Base-by-base conservation (phyloP, 2,888 invertebrate genomes). In the Ellobium chinense region DNA sequence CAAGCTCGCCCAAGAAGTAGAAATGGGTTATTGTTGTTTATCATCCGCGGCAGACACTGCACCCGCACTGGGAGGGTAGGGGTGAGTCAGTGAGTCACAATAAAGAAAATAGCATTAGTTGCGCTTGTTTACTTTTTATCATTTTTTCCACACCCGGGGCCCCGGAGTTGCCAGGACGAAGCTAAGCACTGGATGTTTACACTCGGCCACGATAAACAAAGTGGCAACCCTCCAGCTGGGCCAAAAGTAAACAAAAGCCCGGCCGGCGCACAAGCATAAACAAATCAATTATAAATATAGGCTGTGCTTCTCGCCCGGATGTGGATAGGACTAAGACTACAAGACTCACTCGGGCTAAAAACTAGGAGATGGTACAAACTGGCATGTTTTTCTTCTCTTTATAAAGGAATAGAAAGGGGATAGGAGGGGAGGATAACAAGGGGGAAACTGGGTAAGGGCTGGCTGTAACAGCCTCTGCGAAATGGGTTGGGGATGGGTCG, bases 171-270 rank as follows among this genome's bases (percentile, higher is more conserved):
- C 72, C 73, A 65, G 66, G 78, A 31, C 46, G 37, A 72, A 72
- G 72, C 65, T 29, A 72, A 79, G 78, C 78, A 72, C 72, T 63
- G 56, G 37, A 36, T 79, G 78, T 79, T 79, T 79, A 79, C 78
- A 72, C 69, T 69, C 34, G 72, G 34, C 72, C 58, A 37, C 34
- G 72, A 72, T 78, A 78, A 78, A 78, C 78, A 78, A 72, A 78
- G 78, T 72, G 78, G 78, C 78, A 78, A 78, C 68, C 60, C 54
- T 65, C 77, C 77, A 77, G 77, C 77, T 77, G 77, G 77, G 77
- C 3, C 12, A 1, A 68, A 27, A 37, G 68, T 68, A 68, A 77
- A 77, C 68, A 68, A 77, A 77, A 54, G n/a, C 68, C 77, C 37
- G 68, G 24, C 68, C 77, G 66, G 58, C 68, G 77, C 58, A 37